phyloP scores from a whole-genome alignment of 2,888 invertebrate genomes.

The Ptilodon capucinus region DNA sequence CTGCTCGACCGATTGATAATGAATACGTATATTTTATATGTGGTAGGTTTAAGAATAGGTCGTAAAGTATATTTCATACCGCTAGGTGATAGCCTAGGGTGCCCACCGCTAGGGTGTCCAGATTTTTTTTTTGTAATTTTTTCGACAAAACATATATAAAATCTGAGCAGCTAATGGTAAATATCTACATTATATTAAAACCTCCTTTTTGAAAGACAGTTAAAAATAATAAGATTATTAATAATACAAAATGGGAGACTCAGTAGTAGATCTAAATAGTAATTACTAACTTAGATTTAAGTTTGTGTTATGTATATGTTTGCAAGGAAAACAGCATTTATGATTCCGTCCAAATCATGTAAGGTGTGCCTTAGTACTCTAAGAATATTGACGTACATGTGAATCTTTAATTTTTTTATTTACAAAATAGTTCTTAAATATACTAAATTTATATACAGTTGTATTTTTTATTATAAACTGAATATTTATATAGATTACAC shows the following conservation, averaged over 20 bases:
- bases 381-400: constrained; percentile 10
- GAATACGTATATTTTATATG: too few species aligned
- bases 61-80: too few species aligned
- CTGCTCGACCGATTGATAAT: too few species aligned
- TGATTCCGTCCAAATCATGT: not conserved
- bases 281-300: not conserved
- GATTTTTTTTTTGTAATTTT: too few species aligned
- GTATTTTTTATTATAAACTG: constrained; percentile 19
- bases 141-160: too few species aligned
- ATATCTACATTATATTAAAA: too few species aligned
- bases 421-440: constrained; percentile 6
- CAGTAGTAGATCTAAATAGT: not conserved
- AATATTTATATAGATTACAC: constrained; percentile 20
- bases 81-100: too few species aligned
- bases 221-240: too few species aligned
- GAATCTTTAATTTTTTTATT: constrained; percentile 5
- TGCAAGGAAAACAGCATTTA: not conserved
- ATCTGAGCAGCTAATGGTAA: too few species aligned
- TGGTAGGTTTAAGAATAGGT: too few species aligned
- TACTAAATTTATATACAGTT: constrained; percentile 15
- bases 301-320: not conserved
- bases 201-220: too few species aligned
- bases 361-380: constrained; percentile 9
- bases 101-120: too few species aligned
- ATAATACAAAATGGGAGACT: not conserved